Base-by-base conservation (phyloP, 2,888 invertebrate genomes). In the Amiota mariae region DNA sequence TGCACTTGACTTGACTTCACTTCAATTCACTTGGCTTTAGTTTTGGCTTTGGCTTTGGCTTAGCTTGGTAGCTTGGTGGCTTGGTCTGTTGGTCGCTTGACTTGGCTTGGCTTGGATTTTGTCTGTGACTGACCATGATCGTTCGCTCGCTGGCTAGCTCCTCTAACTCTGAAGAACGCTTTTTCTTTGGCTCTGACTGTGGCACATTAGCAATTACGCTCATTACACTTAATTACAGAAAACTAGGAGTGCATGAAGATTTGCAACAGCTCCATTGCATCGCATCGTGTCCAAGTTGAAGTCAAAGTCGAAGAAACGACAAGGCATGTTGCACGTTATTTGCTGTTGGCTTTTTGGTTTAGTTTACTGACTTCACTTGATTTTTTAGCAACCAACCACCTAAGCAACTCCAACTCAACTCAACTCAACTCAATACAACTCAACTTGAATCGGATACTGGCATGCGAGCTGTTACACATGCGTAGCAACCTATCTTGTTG, bases 151-250 rank as follows among this genome's bases (percentile, higher is more conserved):
- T 6, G 36, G 36, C 47, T 15, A 49, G 48, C 47, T 66, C 18
- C 12, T n/a, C n/a, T 20, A 15, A 18, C n/a, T 15, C 10, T 59
- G n/a, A 18, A 59, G 18, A 18, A 11, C n/a, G 24, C n/a, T 15
- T 15, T 48, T 18, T n/a, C 15, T 24, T n/a, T 54, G 67, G 24
- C 54, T 36, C 10, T 24, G 67, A n/a, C 49, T 15, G 66, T 24
- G 57, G 57, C 81, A 82, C 86, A 87, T 87, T 87, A 86, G 86
- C 88, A 88, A 88, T 88, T 88, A 87, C 86, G 85, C 87, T 88
- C 88, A 88, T 88, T 88, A 88, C 84, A 87, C 84, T 88, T 88
- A 88, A 88, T 88, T 88, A 87, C 86, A 85, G 82, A 86, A 86
- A 82, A 82, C 81, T 85, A 86, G 85, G 85, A 86, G 85, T 82